Conservation (phyloP, 2,797 vertebrate species). For the Typhlichthys eigenmanni region DNA sequence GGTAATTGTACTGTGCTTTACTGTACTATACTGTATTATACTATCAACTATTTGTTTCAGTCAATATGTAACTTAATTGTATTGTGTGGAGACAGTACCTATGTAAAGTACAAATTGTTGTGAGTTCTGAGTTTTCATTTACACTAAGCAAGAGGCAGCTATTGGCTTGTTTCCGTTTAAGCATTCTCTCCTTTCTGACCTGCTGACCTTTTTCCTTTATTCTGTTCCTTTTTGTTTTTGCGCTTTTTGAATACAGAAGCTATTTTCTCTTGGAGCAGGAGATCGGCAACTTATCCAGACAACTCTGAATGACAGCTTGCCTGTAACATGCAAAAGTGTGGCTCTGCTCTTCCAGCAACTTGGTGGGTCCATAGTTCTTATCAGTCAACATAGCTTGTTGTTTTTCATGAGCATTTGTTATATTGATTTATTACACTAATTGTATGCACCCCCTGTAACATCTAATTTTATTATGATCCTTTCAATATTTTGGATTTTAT, state of each 20-base stretch:
- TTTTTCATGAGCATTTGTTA: not conserved
- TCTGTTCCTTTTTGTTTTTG: constrained; percentile 23
- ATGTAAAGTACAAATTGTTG: too few relatives aligned
- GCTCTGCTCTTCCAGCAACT: constrained; percentile 96
- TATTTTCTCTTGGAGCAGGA: constrained; percentile 96
- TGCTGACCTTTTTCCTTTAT: constrained; percentile 4
- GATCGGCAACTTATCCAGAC: constrained; percentile 97
- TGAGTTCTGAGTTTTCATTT: too few relatives aligned
- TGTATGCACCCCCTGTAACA: too few relatives aligned
- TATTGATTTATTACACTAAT: too few relatives aligned
- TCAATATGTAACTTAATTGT: too few relatives aligned
- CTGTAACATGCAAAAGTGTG: constrained; percentile 92
- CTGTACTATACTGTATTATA: too few relatives aligned
- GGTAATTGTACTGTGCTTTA: too few relatives aligned
- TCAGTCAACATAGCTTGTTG: not conserved
- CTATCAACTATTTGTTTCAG: too few relatives aligned
- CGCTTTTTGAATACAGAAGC: constrained; percentile 76
- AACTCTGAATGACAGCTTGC: constrained; percentile 89
- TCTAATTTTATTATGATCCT: too few relatives aligned
- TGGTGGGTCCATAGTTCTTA: constrained; percentile 78
- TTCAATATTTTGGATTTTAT: too few relatives aligned
- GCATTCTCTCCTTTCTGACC: constrained; percentile 23
- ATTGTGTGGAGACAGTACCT: too few relatives aligned
- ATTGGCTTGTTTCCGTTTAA: not conserved
- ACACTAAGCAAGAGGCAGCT: not conserved